Conservation (phyloP, 2,797 vertebrate genomes). For the Odontamblyopus lacepedii region DNA sequence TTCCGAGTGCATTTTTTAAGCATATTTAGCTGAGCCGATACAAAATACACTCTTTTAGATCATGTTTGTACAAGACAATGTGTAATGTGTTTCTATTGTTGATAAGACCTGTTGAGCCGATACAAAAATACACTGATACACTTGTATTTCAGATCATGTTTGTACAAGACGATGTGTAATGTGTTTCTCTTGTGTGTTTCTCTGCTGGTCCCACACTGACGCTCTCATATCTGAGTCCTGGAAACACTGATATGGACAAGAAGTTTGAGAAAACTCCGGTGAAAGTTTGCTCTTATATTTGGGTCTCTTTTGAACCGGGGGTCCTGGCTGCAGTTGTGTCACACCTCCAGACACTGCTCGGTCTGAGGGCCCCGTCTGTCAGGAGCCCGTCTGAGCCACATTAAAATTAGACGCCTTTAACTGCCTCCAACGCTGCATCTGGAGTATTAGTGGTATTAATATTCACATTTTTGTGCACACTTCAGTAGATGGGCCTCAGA, state of each 20-base stretch:
- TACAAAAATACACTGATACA: too few species aligned
- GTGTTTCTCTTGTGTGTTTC: too few species aligned
- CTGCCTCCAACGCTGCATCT: slow-evolving; percentile 81
- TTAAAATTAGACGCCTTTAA: slow-evolving; percentile 85
- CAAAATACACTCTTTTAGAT: too few species aligned
- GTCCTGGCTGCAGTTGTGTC: slow-evolving; percentile 57
- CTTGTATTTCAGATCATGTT: too few species aligned
- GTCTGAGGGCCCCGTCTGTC: slow-evolving; percentile 50
- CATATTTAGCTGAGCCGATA: too few species aligned
- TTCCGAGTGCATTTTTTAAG: too few species aligned
- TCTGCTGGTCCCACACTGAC: too few species aligned
- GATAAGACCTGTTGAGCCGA: too few species aligned
- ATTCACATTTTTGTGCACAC: slow-evolving; percentile 78
- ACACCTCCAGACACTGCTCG: slow-evolving; percentile 58
- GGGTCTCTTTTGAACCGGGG: slow-evolving; percentile 42
- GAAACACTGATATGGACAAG: neutral
- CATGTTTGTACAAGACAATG: too few species aligned
- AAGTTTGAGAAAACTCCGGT: slow-evolving; percentile 27
- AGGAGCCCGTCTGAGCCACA: slow-evolving; percentile 76
- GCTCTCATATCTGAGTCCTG: neutral
- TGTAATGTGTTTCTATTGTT: too few species aligned
- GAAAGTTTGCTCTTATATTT: slow-evolving; percentile 37
- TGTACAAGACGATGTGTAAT: too few species aligned
- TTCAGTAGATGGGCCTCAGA: slow-evolving; percentile 86
- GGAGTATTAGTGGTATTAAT: slow-evolving; percentile 80